phyloP scores from a whole-genome alignment of 2,113 vertebrate genomes.

The Nicator chloris region DNA sequence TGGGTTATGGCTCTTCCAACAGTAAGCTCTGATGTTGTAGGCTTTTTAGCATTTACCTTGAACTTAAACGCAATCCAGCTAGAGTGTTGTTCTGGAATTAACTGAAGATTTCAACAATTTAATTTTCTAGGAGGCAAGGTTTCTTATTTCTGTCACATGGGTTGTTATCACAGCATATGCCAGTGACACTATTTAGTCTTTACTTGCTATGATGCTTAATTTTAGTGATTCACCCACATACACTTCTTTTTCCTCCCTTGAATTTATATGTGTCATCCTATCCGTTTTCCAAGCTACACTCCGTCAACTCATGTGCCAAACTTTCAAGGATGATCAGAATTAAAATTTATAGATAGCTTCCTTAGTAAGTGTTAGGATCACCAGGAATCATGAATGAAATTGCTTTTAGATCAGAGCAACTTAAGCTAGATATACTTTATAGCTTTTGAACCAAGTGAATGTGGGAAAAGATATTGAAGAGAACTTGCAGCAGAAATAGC shows the following conservation, averaged over 20 bases:
- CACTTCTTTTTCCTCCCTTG: neutral
- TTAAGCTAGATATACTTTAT: neutral
- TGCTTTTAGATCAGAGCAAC: neutral
- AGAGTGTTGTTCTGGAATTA: neutral
- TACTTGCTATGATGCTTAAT: neutral
- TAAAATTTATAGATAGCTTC: neutral
- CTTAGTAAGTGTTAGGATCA: neutral
- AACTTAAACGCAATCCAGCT: neutral
- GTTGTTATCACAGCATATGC: neutral
- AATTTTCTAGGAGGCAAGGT: neutral
- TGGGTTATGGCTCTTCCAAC: neutral
- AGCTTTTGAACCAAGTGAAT: neutral
- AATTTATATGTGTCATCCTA: neutral
- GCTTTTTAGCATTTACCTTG: neutral
- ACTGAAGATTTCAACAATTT: neutral
- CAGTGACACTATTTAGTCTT: neutral
- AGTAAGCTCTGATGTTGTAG: neutral
- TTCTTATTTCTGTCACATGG: neutral
- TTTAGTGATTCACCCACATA: neutral
- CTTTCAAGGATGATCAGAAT: neutral
- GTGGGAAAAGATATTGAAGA: neutral
- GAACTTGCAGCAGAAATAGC: neutral
- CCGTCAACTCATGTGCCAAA: neutral
- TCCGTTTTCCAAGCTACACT: neutral
- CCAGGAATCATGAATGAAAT: neutral